phyloP scores from a whole-genome alignment of 1,140 invertebrate genomes.

The Macrobrachium rosenbergii region DNA sequence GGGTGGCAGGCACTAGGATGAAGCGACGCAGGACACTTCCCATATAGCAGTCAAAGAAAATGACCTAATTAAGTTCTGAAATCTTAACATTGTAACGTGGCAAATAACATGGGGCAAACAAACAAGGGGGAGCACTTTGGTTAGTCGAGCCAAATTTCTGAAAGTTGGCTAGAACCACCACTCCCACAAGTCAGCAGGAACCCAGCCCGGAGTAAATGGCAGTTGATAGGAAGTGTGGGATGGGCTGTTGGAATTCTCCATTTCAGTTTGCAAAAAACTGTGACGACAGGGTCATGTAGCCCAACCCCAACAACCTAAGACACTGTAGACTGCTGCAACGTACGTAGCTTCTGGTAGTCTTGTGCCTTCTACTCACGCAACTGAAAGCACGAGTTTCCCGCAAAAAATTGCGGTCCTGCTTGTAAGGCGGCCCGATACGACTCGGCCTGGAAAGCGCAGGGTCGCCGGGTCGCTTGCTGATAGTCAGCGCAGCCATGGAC shows the following conservation, averaged over 20 bases:
- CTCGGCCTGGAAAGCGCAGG: constrained; percentile 29
- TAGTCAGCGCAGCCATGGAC: constrained; percentile 61
- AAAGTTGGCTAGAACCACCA: constrained; percentile 23
- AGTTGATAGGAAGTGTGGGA: constrained; percentile 40
- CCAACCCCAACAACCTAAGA: constrained; percentile 29
- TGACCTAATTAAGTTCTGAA: constrained; percentile 52
- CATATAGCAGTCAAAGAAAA: constrained; percentile 53
- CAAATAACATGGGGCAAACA: constrained; percentile 51
- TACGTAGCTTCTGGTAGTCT: constrained; percentile 36
- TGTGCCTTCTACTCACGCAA: constrained; percentile 47
- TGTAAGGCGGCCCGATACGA: constrained; percentile 49
- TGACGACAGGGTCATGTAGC: constrained; percentile 5
- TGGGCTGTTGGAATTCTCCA: constrained; percentile 12
- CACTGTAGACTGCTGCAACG: constrained; percentile 47
- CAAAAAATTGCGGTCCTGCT: constrained; percentile 37
- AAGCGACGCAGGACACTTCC: constrained; percentile 52
- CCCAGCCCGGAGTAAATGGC: constrained; percentile 47
- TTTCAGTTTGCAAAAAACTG: not conserved
- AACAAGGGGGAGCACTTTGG: constrained; percentile 41
- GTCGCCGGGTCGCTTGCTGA: constrained; percentile 53
- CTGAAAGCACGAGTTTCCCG: constrained; percentile 52
- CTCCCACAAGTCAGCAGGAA: constrained; percentile 35
- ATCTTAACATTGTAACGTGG: constrained; percentile 47
- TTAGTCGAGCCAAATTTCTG: constrained; percentile 31
- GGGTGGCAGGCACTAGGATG: constrained; percentile 55